These are phyloP conservation scores for Acrossocheilus wenchowensis DNA, from an alignment of 2,797 vertebrate species.

Conservation along the genomic window DNA sequence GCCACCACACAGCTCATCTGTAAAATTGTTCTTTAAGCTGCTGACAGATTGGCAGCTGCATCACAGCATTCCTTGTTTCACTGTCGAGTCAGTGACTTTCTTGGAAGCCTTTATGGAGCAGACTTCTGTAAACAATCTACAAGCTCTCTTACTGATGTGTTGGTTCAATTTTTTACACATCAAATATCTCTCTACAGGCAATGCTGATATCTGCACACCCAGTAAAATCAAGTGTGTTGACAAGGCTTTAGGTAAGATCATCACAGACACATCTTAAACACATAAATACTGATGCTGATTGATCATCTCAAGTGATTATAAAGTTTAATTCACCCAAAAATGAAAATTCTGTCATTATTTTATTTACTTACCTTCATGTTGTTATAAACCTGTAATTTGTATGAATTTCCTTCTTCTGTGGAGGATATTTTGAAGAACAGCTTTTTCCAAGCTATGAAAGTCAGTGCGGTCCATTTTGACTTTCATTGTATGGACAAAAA, in stretches of 20 bases:
- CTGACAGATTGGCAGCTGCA: constrained; percentile 36
- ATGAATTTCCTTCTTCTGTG: neutral
- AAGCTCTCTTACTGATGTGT: constrained; percentile 13
- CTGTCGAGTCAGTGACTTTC: constrained; percentile 43
- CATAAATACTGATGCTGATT: neutral
- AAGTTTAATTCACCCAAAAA: neutral
- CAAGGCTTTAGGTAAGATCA: constrained; percentile 89
- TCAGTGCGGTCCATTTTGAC: neutral
- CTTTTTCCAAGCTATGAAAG: neutral
- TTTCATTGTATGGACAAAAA: neutral
- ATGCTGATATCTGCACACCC: constrained; percentile 93
- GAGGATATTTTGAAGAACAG: neutral
- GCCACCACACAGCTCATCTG: constrained; percentile 27
- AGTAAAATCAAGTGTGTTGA: constrained; percentile 96
- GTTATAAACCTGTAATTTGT: neutral
- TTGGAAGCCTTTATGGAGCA: constrained; percentile 33
- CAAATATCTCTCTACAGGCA: constrained; percentile 81
- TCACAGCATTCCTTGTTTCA: constrained; percentile 48
- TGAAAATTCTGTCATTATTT: neutral
- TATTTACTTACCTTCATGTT: neutral
- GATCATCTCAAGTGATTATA: neutral
- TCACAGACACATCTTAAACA: neutral
- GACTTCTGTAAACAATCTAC: constrained; percentile 22
- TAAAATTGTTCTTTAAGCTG: constrained; percentile 44
- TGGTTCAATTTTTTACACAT: neutral